Percentiles rank a stretch among this genome's conserved stretches.
phyloP scores from a whole-genome alignment of 2,888 invertebrate species.

The Pollenia griseotomentosa region DNA sequence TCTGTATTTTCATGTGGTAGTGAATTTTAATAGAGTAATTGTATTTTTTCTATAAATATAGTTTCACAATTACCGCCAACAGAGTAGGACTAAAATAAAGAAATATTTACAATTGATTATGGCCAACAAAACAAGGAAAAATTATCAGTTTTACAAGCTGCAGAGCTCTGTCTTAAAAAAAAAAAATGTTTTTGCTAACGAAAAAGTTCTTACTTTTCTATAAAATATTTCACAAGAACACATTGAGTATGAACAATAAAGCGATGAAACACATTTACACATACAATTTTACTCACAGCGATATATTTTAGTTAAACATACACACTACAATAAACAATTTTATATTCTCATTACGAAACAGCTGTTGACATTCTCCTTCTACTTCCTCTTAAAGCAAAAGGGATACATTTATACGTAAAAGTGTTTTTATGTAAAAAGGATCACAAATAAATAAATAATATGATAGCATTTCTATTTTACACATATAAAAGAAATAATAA shows the following conservation, averaged over 20 bases:
- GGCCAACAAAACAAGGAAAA: background rate
- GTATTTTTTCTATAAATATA: constrained; percentile 16
- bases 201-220: too few relatives aligned
- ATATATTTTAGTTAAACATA: background rate
- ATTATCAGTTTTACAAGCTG: background rate
- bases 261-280: background rate
- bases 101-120: constrained; percentile 36
- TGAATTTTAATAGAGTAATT: background rate
- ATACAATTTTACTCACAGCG: background rate
- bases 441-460: constrained; percentile 10
- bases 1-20: background rate
- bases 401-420: constrained; percentile 15
- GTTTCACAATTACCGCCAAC: constrained; percentile 39
- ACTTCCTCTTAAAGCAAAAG: constrained; percentile 17
- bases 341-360: background rate
- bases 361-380: constrained; percentile 29
- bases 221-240: background rate
- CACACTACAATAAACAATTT: background rate
- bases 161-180: background rate
- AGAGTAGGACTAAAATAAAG: constrained; percentile 19
- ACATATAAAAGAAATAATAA: background rate
- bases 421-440: constrained; percentile 7
- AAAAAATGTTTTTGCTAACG: too few relatives aligned
- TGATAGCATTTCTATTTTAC: background rate
- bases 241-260: constrained; percentile 25